A percentile compares a stretch with the other conserved stretches of the same genome.
phyloP scores from a whole-genome alignment of 2,797 vertebrate species.

The Knipowitschia caucasica region DNA sequence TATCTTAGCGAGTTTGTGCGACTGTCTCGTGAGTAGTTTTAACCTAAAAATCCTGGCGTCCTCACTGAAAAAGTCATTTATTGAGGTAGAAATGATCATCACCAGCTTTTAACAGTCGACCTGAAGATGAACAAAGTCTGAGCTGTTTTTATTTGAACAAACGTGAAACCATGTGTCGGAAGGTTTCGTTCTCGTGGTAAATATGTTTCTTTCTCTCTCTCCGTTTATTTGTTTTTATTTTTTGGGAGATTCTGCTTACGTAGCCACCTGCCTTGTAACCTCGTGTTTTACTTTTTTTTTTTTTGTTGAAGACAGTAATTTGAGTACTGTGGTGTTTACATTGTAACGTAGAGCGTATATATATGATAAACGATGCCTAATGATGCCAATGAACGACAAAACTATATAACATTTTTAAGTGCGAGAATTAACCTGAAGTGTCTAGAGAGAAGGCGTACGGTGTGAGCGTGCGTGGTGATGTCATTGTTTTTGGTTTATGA shows the following conservation, averaged over 20 bases:
- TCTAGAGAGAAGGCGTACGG: constrained; percentile 56
- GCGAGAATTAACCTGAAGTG: constrained; percentile 70
- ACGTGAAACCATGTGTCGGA: constrained; percentile 66
- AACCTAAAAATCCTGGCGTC: too few species aligned
- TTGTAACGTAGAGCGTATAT: constrained; percentile 76
- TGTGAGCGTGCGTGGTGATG: constrained; percentile 26
- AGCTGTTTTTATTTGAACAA: constrained; percentile 59
- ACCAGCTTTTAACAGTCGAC: constrained; percentile 71
- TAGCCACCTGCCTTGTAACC: constrained; percentile 80
- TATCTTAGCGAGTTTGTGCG: too few species aligned
- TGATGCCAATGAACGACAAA: constrained; percentile 76
- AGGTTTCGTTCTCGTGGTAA: constrained; percentile 49
- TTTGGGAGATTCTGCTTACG: constrained; percentile 77
- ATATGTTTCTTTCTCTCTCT: constrained; percentile 53
- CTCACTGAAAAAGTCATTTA: neutral
- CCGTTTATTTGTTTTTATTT: too few species aligned
- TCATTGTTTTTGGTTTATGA: constrained; percentile 41
- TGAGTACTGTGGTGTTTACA: constrained; percentile 81
- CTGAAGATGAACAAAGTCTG: constrained; percentile 68
- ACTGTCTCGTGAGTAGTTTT: too few species aligned
- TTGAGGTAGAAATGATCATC: constrained; percentile 57
- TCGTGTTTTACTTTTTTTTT: constrained; percentile 79
- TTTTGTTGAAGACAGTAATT: constrained; percentile 73
- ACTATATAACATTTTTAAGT: constrained; percentile 69
- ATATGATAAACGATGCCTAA: constrained; percentile 73